Evolutionary conservation across 2,113 vertebrate genomes (phyloP).

Genomic region (Lagenorhynchus albirostris): DNA sequence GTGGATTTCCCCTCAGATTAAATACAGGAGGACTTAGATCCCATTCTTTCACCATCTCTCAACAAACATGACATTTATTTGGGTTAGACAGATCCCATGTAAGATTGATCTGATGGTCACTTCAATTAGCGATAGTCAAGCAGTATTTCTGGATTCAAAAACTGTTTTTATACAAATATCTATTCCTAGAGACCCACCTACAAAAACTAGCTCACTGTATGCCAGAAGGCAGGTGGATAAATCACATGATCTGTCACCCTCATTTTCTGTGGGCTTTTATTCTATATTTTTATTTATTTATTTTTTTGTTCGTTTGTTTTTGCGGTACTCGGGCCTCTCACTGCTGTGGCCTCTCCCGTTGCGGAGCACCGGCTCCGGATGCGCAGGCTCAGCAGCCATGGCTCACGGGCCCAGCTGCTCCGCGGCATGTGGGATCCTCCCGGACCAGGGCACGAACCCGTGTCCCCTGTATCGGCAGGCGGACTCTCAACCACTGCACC

Average conservation of each 20-base stretch:
- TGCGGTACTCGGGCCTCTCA: no score
- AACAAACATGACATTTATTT: background rate
- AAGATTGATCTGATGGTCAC: background rate
- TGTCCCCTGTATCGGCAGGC: no score
- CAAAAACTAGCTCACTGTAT: background rate
- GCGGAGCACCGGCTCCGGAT: no score
- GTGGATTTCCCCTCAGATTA: background rate
- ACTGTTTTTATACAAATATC: background rate
- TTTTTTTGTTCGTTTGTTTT: no score
- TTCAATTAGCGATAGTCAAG: background rate
- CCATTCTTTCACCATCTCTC: background rate
- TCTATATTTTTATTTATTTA: background rate
- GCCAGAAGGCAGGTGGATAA: background rate
- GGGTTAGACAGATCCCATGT: background rate
- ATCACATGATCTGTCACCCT: background rate
- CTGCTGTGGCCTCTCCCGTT: no score
- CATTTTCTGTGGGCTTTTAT: background rate
- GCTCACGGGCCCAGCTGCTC: no score
- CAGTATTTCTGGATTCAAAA: background rate
- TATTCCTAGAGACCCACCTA: background rate
- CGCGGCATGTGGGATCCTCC: no score
- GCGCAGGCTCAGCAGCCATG: no score
- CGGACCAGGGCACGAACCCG: no score
- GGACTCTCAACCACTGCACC: no score
- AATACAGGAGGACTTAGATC: background rate